Conservation (phyloP, 2,113 vertebrate genomes). For the Orycteropus afer region DNA sequence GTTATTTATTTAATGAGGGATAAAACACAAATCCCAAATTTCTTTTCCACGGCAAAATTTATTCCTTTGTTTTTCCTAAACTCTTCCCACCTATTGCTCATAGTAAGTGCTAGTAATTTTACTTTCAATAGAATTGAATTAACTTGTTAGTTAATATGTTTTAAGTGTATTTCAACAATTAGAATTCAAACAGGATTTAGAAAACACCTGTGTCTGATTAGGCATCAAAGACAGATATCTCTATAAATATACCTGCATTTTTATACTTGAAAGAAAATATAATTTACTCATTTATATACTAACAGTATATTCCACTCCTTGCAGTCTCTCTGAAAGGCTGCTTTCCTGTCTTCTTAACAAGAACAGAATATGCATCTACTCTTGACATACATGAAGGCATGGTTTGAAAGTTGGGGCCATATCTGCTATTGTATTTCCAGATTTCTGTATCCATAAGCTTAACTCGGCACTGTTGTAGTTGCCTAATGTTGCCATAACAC, state of each 20-base stretch:
- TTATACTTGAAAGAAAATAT: constrained; percentile 51
- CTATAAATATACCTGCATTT: constrained; percentile 63
- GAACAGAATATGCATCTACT: background rate
- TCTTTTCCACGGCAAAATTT: background rate
- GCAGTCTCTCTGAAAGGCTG: background rate
- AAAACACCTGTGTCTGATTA: constrained; percentile 67
- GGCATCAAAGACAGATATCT: constrained; percentile 17
- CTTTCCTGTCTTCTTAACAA: constrained; percentile 6
- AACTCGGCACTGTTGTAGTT: background rate
- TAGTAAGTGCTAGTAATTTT: constrained; percentile 42
- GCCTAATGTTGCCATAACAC: background rate
- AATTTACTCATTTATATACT: constrained; percentile 15
- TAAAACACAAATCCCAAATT: background rate
- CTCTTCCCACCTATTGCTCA: constrained; percentile 23
- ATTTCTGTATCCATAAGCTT: constrained; percentile 40
- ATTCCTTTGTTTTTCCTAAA: constrained; percentile 38
- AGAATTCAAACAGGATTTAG: constrained; percentile 61
- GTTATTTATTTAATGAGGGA: constrained; percentile 12
- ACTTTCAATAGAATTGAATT: constrained; percentile 14
- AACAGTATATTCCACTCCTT: background rate
- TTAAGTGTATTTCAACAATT: constrained; percentile 64
- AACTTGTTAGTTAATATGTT: constrained; percentile 65
- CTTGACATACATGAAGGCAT: background rate
- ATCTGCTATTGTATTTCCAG: background rate
- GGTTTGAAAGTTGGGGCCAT: constrained; percentile 1